Percentiles rank a stretch among this genome's conserved stretches.
Conservation (phyloP, 2,797 vertebrate genomes). For the Chromobotia macracanthus region DNA sequence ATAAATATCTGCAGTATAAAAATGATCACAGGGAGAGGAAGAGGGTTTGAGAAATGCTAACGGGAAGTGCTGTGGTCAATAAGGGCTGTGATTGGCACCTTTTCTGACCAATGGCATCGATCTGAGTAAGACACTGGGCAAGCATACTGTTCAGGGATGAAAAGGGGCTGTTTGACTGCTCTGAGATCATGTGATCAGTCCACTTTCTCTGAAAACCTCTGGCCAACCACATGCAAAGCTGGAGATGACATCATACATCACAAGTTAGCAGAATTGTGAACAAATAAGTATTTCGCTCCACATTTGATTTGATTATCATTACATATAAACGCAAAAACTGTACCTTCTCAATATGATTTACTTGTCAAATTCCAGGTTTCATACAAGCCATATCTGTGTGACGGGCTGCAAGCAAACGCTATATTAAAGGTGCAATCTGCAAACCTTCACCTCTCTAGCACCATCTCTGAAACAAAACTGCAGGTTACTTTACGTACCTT, state of each 20-base stretch:
- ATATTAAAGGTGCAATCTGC: too few species aligned
- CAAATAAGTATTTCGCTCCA: neutral
- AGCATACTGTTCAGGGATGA: constrained; percentile 8
- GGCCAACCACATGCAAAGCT: constrained; percentile 32
- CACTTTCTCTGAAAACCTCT: constrained; percentile 1
- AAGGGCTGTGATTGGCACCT: neutral
- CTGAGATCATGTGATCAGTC: neutral
- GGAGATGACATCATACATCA: constrained; percentile 26
- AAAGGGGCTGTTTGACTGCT: constrained; percentile 3
- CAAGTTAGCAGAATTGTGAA: neutral
- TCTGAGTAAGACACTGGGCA: constrained; percentile 10
- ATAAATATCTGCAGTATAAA: constrained; percentile 80
- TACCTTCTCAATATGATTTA: neutral
- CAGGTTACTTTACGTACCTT: too few species aligned
- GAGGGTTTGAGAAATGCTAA: constrained; percentile 61
- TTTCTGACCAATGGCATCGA: constrained; percentile 30
- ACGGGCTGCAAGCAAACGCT: too few species aligned
- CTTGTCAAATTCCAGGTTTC: constrained; percentile 1
- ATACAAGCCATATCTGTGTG: neutral
- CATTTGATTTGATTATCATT: neutral
- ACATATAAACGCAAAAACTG: constrained; percentile 11
- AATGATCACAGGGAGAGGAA: constrained; percentile 71
- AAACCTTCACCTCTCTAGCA: too few species aligned
- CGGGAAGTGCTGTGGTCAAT: constrained; percentile 34
- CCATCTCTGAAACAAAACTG: too few species aligned